Evolutionary conservation across 2,113 vertebrate species (phyloP), one percentile per base, ranked within the genome.

Genomic region (Corydoras maculifer): DNA sequence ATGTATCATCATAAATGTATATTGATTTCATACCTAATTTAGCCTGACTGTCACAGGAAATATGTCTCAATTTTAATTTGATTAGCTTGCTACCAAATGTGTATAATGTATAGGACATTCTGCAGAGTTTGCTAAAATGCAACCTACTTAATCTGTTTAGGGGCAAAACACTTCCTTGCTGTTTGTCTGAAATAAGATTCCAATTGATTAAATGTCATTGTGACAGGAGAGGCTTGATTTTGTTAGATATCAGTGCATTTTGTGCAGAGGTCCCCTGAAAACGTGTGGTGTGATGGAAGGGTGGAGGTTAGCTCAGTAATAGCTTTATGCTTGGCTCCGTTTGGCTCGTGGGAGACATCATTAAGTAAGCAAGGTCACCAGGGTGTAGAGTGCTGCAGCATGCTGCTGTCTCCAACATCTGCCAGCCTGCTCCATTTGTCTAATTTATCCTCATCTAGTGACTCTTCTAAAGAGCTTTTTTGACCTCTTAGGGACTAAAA

Each of bases 171-270:
- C 83, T 86, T 86, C 84, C 82, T 80, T 77, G 78, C 57, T 53
- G 65, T 74, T 75, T 65, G 66, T 79, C 75, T 76, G 83, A 82
- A 88, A 90, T 87, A 81, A 70, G 81, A 88, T 90, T 90, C 84
- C 67, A 13, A 89, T 90, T 86, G 88, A 90, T 88, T 89, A 86
- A 85, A 83, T 85, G 86, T 82, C 87, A 85, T 73, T 30, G 78
- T 75, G 70, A 83, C 77, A 76, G 74, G 72, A 76, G 74, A 84
- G 72, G 78, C 72, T 86, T 87, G 82, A 77, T 81, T 82, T 84
- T 84, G 81, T 78, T 81, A 77, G 75, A 79, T 81, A 80, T 80
- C 81, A 74, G 82, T 74, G 32, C 84, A 80, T 73, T 76, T 6
- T 30, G 69, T 43, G 58, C 51, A 60, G 65, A 59, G 32, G 68